phyloP scores from a whole-genome alignment of 2,797 vertebrate species.

The Rhodeus uyekii region DNA sequence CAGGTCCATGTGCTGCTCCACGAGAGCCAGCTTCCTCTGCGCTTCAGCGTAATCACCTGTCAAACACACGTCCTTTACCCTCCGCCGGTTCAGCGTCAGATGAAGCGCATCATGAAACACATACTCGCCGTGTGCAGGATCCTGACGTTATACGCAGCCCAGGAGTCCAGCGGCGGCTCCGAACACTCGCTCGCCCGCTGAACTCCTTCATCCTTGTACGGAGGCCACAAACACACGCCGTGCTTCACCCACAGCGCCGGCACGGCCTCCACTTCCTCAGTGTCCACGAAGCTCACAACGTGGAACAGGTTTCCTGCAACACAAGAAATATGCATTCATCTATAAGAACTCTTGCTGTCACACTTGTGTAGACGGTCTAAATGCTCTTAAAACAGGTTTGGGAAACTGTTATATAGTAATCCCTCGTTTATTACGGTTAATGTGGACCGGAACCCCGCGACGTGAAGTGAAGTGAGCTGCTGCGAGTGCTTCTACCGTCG shows the following conservation, averaged over 20 bases:
- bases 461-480: no score
- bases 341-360: neutral
- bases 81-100: no score
- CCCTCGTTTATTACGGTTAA: no score
- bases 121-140: slow-evolving; percentile 14
- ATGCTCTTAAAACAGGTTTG: no score
- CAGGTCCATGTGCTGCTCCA: no score
- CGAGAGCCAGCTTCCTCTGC: no score
- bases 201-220: slow-evolving; percentile 10
- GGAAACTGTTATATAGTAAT: no score
- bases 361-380: neutral
- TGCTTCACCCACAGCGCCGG: slow-evolving; percentile 31
- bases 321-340: neutral
- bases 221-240: slow-evolving; percentile 35
- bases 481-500: no score
- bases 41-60: no score
- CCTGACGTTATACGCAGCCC: slow-evolving; percentile 7
- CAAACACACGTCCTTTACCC: no score
- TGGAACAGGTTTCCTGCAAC: slow-evolving; percentile 14
- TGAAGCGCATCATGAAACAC: no score
- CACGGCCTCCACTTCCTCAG: slow-evolving; percentile 30
- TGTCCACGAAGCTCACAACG: slow-evolving; percentile 18
- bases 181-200: neutral
- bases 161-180: neutral
- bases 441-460: no score